Percentiles rank a stretch among this genome's conserved stretches.
Evolutionary conservation across 2,113 vertebrate species (phyloP).

Genomic region (Equus quagga): DNA sequence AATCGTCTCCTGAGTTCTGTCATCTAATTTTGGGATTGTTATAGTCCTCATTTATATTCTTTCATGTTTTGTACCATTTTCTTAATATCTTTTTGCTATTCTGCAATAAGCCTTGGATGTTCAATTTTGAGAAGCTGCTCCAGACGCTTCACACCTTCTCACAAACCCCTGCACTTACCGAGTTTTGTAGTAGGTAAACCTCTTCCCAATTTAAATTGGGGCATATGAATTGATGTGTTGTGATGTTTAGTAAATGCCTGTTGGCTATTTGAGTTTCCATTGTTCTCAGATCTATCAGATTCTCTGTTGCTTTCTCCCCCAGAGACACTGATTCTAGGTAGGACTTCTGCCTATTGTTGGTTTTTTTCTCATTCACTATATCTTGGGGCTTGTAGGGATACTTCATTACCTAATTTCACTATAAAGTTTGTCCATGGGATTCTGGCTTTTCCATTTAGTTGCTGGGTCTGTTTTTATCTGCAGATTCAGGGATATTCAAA

Average conservation of each 20-base stretch:
- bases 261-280: not conserved
- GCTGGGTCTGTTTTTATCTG: not conserved
- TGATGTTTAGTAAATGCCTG: not conserved
- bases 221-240: not conserved
- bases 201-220: not conserved
- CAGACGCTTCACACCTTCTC: not conserved
- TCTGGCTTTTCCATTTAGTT: not conserved
- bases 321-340: not conserved
- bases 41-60: not conserved
- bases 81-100: not conserved
- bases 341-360: not conserved
- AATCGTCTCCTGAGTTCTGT: not conserved
- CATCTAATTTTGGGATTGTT: not conserved
- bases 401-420: not conserved
- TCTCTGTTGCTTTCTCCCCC: not conserved
- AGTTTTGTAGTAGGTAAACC: not conserved
- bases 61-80: not conserved
- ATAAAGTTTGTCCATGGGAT: not conserved
- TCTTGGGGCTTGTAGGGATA: not conserved
- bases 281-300: not conserved
- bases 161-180: not conserved
- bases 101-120: not conserved
- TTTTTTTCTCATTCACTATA: not conserved
- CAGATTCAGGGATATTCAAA: not conserved
- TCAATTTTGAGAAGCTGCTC: not conserved